Evolutionary conservation across 2,888 invertebrate species (phyloP).

Genomic region (Drosophila parthenogenetica): DNA sequence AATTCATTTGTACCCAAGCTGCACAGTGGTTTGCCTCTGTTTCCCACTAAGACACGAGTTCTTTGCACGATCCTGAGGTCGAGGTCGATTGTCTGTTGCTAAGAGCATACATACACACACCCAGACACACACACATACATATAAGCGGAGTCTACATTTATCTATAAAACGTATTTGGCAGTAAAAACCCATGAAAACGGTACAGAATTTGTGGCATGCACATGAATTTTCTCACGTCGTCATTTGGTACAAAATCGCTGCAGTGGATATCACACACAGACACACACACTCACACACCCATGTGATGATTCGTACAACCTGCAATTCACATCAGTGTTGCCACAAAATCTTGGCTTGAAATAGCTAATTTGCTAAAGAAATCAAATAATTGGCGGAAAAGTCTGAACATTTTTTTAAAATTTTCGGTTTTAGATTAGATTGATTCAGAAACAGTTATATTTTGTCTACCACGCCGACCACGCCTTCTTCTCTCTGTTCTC

Average conservation of each 20-base stretch:
- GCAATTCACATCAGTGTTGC: slow-evolving; percentile 54
- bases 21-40: slow-evolving; percentile 6
- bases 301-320: slow-evolving; percentile 53
- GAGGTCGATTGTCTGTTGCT: slow-evolving; percentile 34
- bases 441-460: too few species aligned
- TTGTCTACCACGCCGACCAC: too few species aligned
- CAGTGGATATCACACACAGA: slow-evolving; percentile 14
- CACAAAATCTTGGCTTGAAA: neutral
- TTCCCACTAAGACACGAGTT: slow-evolving; percentile 25
- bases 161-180: neutral
- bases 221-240: slow-evolving; percentile 80
- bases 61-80: slow-evolving; percentile 27
- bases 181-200: slow-evolving; percentile 60
- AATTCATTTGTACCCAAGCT: slow-evolving; percentile 5
- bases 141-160: neutral
- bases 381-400: too few species aligned
- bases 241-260: slow-evolving; percentile 43
- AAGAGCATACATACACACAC: slow-evolving; percentile 13
- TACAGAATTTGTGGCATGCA: slow-evolving; percentile 78
- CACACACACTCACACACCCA: slow-evolving; percentile 15
- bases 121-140: too few species aligned
- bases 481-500: too few species aligned
- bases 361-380: too few species aligned
- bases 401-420: too few species aligned
- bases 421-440: too few species aligned